These are phyloP conservation scores for Pandemis cinnamomeana DNA, from an alignment of 2,888 invertebrate species.

Conservation along the genomic window DNA sequence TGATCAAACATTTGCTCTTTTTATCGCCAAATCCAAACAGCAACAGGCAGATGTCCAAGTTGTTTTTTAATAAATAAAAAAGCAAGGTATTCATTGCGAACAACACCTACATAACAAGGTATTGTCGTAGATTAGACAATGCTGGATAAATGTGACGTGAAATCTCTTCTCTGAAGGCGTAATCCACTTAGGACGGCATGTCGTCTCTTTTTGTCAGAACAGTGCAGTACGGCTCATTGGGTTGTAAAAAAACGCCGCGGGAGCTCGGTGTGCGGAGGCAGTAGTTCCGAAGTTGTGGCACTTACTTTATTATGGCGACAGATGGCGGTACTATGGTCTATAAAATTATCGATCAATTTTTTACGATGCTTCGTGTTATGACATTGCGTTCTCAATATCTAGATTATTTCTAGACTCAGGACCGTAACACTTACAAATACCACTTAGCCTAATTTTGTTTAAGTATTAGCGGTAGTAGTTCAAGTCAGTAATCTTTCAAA, in stretches of 20 bases:
- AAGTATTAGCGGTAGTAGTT: no score
- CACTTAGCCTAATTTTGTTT: no score
- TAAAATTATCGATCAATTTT: not conserved
- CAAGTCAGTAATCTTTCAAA: no score
- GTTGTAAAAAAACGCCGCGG: slow-evolving; percentile 78
- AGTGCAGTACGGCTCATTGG: slow-evolving; percentile 74
- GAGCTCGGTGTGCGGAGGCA: slow-evolving; percentile 71
- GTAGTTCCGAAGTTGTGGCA: slow-evolving; percentile 10
- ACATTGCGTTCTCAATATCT: no score
- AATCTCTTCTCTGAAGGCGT: slow-evolving; percentile 73
- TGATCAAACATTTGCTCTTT: slow-evolving; percentile 61
- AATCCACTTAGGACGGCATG: slow-evolving; percentile 83
- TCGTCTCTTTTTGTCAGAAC: slow-evolving; percentile 76
- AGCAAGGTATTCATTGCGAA: slow-evolving; percentile 69
- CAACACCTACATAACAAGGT: slow-evolving; percentile 79
- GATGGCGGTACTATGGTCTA: slow-evolving; percentile 57
- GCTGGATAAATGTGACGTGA: slow-evolving; percentile 78
- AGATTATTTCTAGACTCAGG: no score
- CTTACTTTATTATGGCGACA: slow-evolving; percentile 48
- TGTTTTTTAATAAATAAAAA: slow-evolving; percentile 69
- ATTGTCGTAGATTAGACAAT: slow-evolving; percentile 71
- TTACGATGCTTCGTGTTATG: not conserved
- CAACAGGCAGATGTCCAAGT: slow-evolving; percentile 73
- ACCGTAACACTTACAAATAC: no score
- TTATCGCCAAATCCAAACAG: slow-evolving; percentile 64